Percentiles rank a stretch among this genome's conserved stretches.
These are phyloP conservation scores for Eolophus roseicapilla DNA, from an alignment of 2,113 vertebrate genomes.

Conservation along the genomic window DNA sequence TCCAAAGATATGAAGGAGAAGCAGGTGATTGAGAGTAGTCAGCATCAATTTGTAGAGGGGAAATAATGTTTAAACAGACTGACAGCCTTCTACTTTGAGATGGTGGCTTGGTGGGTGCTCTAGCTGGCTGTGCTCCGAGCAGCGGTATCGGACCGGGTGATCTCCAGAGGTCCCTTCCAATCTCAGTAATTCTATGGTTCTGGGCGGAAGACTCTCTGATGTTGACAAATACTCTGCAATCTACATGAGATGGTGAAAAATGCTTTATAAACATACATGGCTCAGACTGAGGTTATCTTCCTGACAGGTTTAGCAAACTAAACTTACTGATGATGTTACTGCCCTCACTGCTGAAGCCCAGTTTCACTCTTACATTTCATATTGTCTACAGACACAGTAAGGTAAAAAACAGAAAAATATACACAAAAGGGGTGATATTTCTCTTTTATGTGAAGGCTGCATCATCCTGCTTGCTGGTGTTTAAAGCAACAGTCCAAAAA, in stretches of 20 bases:
- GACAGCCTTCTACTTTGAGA: not conserved
- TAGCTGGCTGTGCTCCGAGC: not conserved
- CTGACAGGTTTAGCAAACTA: not conserved
- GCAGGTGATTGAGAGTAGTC: not conserved
- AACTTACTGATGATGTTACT: not conserved
- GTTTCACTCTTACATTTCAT: not conserved
- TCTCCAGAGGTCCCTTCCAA: not conserved
- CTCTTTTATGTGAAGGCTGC: not conserved
- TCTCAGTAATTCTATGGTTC: not conserved
- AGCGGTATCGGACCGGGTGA: not conserved
- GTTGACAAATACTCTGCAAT: not conserved
- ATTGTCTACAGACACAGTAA: not conserved
- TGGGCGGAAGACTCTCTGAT: not conserved
- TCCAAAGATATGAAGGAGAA: not conserved
- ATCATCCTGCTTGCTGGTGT: not conserved
- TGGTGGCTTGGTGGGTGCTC: not conserved
- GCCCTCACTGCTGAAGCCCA: not conserved
- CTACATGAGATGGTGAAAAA: not conserved
- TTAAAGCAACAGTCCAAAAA: not conserved
- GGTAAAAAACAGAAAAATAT: not conserved
- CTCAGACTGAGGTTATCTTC: not conserved
- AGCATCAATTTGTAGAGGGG: not conserved
- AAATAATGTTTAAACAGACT: not conserved
- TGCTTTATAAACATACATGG: not conserved
- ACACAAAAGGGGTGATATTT: not conserved